These are phyloP conservation scores for Eurytoma adleriae DNA, from an alignment of 2,888 invertebrate species.

Conservation along the genomic window DNA sequence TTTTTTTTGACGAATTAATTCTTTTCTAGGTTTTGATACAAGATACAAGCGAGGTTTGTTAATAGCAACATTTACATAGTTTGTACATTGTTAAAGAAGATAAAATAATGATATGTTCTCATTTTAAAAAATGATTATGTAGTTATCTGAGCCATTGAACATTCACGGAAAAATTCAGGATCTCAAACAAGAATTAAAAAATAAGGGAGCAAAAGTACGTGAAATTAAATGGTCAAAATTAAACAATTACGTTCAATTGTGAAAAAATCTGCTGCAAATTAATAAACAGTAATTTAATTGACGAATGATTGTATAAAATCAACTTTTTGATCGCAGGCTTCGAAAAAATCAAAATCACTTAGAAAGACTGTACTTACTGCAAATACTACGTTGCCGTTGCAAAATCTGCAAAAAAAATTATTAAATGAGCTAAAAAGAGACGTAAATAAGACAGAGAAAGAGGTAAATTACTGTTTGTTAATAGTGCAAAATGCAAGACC, in stretches of 20 bases:
- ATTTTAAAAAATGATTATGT: slow-evolving; percentile 10
- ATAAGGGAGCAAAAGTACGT: slow-evolving; percentile 32
- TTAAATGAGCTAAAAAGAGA: slow-evolving; percentile 65
- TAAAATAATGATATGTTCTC: neutral
- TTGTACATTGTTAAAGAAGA: neutral
- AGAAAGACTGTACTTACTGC: slow-evolving; percentile 50
- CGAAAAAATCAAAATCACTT: slow-evolving; percentile 33
- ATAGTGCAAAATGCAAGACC: slow-evolving; percentile 24
- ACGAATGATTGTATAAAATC: neutral
- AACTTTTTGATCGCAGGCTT: slow-evolving; percentile 56
- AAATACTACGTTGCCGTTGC: slow-evolving; percentile 58
- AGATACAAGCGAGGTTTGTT: slow-evolving; percentile 41
- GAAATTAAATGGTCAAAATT: neutral
- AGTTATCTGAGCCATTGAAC: slow-evolving; percentile 5
- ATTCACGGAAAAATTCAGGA: slow-evolving; percentile 35
- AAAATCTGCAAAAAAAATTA: slow-evolving; percentile 61
- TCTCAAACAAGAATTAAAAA: slow-evolving; percentile 20
- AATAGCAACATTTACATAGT: neutral
- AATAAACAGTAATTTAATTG: slow-evolving; percentile 54
- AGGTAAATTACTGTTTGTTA: slow-evolving; percentile 62
- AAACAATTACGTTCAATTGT: neutral
- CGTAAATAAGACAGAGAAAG: slow-evolving; percentile 63
- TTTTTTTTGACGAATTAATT: neutral
- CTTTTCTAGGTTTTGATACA: slow-evolving; percentile 44
- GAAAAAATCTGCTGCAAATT: slow-evolving; percentile 31